phyloP scores from a whole-genome alignment of 2,797 vertebrate species.

The Schizopygopsis malacanthus region DNA sequence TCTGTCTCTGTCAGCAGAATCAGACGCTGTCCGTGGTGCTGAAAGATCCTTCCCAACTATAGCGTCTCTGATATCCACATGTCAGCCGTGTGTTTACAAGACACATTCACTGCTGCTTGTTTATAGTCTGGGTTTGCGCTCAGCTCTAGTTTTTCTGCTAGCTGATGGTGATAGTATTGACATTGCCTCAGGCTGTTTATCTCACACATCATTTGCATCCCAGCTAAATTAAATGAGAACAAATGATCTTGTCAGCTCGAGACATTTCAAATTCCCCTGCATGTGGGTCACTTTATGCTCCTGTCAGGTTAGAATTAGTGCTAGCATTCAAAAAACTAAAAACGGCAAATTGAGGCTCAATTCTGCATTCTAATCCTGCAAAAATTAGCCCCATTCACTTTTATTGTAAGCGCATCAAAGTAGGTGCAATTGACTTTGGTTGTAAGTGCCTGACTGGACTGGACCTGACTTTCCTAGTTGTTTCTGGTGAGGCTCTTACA shows the following conservation, averaged over 20 bases:
- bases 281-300: slow-evolving; percentile 57
- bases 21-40: slow-evolving; percentile 61
- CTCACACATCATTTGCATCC: slow-evolving; percentile 33
- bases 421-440: neutral
- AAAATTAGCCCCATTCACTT: neutral
- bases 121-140: neutral
- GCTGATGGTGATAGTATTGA: slow-evolving; percentile 36
- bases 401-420: neutral
- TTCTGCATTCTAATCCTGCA: neutral
- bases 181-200: slow-evolving; percentile 41
- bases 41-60: slow-evolving; percentile 10
- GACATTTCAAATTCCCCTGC: slow-evolving; percentile 53
- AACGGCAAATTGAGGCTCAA: neutral
- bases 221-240: slow-evolving; percentile 44
- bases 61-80: neutral
- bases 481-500: neutral
- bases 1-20: neutral
- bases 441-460: neutral
- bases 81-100: slow-evolving; percentile 26
- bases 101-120: neutral
- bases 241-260: slow-evolving; percentile 36
- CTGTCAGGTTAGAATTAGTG: slow-evolving; percentile 49
- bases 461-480: neutral
- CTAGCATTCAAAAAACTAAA: neutral
- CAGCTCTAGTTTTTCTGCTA: neutral